Evolutionary conservation across 2,797 vertebrate genomes (phyloP).

Genomic region (Otus scops): DNA sequence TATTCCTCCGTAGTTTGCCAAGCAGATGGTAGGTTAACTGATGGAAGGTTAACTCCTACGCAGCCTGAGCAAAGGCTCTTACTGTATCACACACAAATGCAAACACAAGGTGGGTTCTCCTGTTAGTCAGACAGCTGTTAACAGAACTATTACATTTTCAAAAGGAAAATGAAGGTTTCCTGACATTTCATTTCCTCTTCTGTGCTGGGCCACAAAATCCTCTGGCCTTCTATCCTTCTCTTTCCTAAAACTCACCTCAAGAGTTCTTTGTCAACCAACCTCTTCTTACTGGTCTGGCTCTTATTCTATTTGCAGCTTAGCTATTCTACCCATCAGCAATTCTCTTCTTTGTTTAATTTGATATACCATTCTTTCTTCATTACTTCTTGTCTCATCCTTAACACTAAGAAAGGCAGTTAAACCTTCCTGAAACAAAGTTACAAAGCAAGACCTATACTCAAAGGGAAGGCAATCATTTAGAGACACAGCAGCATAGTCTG

Average conservation of each 20-base stretch:
- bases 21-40: neutral
- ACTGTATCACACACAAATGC: neutral
- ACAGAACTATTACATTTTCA: neutral
- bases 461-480: neutral
- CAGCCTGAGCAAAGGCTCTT: neutral
- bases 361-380: neutral
- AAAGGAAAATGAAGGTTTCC: neutral
- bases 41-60: neutral
- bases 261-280: neutral
- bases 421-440: neutral
- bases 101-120: neutral
- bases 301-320: neutral
- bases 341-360: neutral
- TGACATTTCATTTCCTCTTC: neutral
- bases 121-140: neutral
- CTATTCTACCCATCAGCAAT: neutral
- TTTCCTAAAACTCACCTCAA: neutral
- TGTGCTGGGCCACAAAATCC: neutral
- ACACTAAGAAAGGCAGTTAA: neutral
- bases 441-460: neutral
- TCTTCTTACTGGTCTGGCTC: neutral
- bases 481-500: neutral
- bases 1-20: neutral
- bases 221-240: neutral
- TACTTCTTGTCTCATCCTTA: neutral